Evolutionary conservation across 2,888 invertebrate genomes (phyloP), one percentile per base, ranked within the genome.

Genomic region (Platynereis dumerilii): DNA sequence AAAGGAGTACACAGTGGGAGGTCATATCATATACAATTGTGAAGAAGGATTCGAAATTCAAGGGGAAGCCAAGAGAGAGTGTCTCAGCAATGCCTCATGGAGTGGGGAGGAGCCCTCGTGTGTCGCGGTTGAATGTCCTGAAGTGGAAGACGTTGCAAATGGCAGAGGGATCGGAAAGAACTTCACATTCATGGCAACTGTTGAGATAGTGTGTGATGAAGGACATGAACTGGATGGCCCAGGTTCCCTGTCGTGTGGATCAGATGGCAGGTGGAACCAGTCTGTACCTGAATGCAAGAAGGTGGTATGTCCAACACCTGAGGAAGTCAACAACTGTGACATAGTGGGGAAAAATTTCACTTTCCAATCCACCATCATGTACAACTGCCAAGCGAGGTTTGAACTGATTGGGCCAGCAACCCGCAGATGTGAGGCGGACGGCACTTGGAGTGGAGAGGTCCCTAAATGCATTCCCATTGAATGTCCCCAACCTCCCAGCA

Each of bases 81-180:
- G 69, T 28, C 60, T 24, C 12, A 24, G n/a, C 7, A 54, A 44
- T 3, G 42, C 55, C 7, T 59, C 59, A 5, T 69, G 69, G 69
- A 63, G 63, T 53, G 27, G 34, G 7, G 20, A 56, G 52, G 55
- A 24, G 1, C 67, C 67, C 2, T 17, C 39, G 27, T 69, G 69
- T 48, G 12, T 34, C 15, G n/a, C 54, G 1, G 55, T 69, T 3
- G 34, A 42, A 27, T 68, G 68, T 45, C 17, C 22, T n/a, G 34
- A 45, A 28, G 59, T 45, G 29, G 54, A 42, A 17, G 7, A 3
- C 1, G 61, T 67, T 12, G 39, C 60, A 26, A 87, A 89, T 75
- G 89, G 88, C 1, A 60, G 70, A 27, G 68, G 80, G 57, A 75
- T 75, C 54, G 81, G 79, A 34, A 75, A 74, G 26, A 73, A 74